Percentiles rank a stretch among this genome's conserved stretches.
Conservation (phyloP, 2,113 vertebrate species). For the Balaenoptera acutorostrata region DNA sequence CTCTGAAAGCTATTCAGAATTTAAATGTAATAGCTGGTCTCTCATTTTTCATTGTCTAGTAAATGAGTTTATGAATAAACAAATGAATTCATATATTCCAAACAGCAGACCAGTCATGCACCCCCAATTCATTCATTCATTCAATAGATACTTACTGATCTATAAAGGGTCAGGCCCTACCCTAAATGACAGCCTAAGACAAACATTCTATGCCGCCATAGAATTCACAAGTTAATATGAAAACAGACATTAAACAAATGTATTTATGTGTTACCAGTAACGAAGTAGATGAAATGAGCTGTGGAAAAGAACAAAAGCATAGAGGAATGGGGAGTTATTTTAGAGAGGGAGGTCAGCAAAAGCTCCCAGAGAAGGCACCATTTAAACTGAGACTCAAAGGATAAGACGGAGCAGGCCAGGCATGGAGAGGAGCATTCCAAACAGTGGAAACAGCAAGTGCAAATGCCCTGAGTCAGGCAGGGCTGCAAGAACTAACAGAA, state of each 20-base stretch:
- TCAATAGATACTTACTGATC: neutral
- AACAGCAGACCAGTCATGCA: neutral
- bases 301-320: neutral
- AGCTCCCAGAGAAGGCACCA: neutral
- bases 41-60: conserved; percentile 64
- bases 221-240: neutral
- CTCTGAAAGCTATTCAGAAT: conserved; percentile 61
- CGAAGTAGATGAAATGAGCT: neutral
- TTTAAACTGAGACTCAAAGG: neutral
- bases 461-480: neutral
- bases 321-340: neutral
- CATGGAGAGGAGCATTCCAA: neutral
- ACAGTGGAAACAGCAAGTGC: neutral
- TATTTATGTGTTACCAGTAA: neutral
- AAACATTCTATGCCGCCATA: neutral
- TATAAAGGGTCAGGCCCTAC: neutral
- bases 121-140: neutral
- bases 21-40: conserved; percentile 38
- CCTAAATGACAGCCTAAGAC: neutral
- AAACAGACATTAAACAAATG: neutral
- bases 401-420: neutral
- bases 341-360: neutral
- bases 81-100: neutral
- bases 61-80: conserved; percentile 54
- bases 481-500: neutral